Evolutionary conservation across 2,113 vertebrate species (phyloP), one percentile per base, ranked within the genome.

Genomic region (Pionites leucogaster): DNA sequence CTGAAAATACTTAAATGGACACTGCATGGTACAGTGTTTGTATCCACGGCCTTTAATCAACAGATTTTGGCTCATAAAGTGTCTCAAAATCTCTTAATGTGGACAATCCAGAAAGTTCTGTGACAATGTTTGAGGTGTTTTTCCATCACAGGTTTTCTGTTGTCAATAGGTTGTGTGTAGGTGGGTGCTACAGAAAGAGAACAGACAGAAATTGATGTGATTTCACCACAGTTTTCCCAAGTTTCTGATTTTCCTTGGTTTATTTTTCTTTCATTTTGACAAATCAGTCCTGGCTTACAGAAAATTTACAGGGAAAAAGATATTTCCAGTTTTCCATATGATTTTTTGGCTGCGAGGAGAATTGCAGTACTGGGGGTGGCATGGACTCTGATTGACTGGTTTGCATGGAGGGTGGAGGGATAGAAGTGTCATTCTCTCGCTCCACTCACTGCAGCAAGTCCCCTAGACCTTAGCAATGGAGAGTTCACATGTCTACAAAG

Each of bases 1-100:
- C 18, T 33, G 33, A 53, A 71, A 69, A 28, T 16, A 15, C 14
- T 74, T 41, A 28, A 17, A 10, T 18, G 13, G 19, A 3, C 35
- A 33, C 4, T 23, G n/a, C 1, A 0, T n/a, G 50, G 37, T n/a
- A 27, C 6, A 18, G 25, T 3, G 28, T 37, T 62, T 62, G 41
- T 13, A 53, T 68, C 47, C 12, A n/a, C 42, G 55, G 27, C 33
- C 29, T 49, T 24, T 24, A 67, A 62, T 29, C 86, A 39, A 24
- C 35, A 3, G 46, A 35, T 63, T 75, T 63, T 55, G 50, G 27
- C 24, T 85, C 39, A 13, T 13, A 19, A 53, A 65, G 7, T 13
- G 16, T 20, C 89, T 77, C 69, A 80, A 77, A 92, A 77, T 35
- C 63, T 59, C 53, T 24, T 13, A 2, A 64, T 83, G 5, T 41